Conservation (phyloP, 2,113 vertebrate genomes). For the Heterotis niloticus region DNA sequence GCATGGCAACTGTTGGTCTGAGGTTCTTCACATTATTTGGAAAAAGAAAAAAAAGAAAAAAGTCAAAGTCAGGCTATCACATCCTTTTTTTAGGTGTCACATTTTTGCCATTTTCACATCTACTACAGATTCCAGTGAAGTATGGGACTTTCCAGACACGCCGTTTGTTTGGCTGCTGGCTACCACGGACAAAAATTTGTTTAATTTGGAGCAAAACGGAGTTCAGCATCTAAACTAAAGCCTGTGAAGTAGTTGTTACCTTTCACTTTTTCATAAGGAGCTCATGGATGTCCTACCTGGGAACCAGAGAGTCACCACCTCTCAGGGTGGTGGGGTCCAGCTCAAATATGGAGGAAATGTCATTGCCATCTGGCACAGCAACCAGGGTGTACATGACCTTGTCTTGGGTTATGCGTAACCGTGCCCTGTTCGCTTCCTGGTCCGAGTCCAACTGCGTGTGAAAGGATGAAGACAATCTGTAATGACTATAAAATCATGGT, state of each 20-base stretch:
- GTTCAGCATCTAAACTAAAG: no score
- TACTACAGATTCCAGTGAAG: no score
- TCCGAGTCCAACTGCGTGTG: slow-evolving; percentile 78
- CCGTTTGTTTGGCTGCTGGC: no score
- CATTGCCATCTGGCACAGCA: slow-evolving; percentile 92
- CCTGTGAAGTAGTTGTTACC: no score
- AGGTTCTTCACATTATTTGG: no score
- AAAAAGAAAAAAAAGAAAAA: no score
- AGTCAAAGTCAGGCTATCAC: no score
- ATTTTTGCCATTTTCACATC: no score
- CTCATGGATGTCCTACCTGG: slow-evolving; percentile 70
- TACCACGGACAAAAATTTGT: no score
- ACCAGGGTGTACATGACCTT: slow-evolving; percentile 94
- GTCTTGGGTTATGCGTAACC: slow-evolving; percentile 71
- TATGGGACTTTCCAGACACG: no score
- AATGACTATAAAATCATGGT: not conserved
- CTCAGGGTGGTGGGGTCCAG: slow-evolving; percentile 92
- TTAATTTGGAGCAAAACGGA: no score
- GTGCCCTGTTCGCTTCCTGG: slow-evolving; percentile 73
- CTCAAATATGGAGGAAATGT: slow-evolving; percentile 98
- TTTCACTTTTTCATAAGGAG: not conserved
- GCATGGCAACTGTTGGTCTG: not conserved
- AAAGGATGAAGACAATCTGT: not conserved
- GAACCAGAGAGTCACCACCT: slow-evolving; percentile 94
- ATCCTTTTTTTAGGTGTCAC: no score